Evolutionary conservation across 1,140 invertebrate species (phyloP), one percentile per base, ranked within the genome.

Genomic region (Caenorhabditis briggsae): DNA sequence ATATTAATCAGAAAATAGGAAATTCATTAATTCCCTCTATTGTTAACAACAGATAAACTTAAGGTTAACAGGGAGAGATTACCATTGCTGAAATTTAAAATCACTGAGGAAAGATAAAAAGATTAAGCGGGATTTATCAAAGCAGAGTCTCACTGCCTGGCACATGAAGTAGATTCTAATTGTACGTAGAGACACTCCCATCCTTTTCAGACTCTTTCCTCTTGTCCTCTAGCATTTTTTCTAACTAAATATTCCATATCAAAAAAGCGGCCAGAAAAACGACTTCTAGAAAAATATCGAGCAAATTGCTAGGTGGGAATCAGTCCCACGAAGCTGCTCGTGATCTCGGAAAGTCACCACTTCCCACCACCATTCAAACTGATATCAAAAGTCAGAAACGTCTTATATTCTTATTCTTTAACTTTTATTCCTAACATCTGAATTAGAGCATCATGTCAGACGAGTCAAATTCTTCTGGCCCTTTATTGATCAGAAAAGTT

Each of bases 231-330:
- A 11, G 50, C 6, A 53, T 53, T 14, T 53, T 16, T 53, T 53
- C 50, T 12, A 2, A 1, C 50, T 53, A 53, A 9, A 33, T 53
- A 53, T 53, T 53, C 50, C 50, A 11, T 16, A 53, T 53, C 50
- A 11, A 53, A 53, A 33, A 33, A 1, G 33, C 33, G 33, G 33
- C 33, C 3, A 33, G 33, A 33, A 33, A 33, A 33, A 33, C 33
- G 33, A 59, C n/a, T 59, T 59, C n/a, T 20, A 59, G 58, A 59
- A 59, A 59, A 59, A 59, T 59, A 59, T 9, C 58, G 9, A 59
- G 58, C 18, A 59, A 59, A 59, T 59, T 59, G 23, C 58, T 59
- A 25, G 58, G 18, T 59, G 23, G 58, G 61, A 41, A 65, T 65
- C 61, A 33, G 12, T 65, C 61, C 12, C 61, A 65, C 25, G 61